Conservation (phyloP, 1,140 invertebrate species). For the Campoletis sonorensis region DNA sequence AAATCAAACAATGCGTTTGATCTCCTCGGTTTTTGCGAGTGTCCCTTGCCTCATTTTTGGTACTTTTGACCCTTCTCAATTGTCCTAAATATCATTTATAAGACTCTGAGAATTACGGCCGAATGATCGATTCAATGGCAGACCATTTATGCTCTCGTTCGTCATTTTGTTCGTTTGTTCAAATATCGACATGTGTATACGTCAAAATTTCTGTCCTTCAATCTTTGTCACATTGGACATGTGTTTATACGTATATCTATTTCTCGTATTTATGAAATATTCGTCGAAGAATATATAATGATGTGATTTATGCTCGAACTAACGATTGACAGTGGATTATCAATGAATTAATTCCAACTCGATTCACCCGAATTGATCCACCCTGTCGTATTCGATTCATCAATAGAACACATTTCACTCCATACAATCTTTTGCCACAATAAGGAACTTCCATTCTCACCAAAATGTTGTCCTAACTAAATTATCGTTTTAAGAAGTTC, state of each 20-base stretch:
- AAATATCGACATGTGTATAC: constrained; percentile 25
- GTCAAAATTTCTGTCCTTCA: not conserved
- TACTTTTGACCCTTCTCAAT: not conserved
- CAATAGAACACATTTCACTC: not conserved
- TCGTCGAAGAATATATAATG: not conserved
- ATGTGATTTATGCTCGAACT: not conserved
- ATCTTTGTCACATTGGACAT: not conserved
- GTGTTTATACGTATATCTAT: not conserved
- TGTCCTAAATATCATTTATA: not conserved
- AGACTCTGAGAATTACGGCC: not conserved
- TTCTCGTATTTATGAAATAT: not conserved
- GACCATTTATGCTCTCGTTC: not conserved
- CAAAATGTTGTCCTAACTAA: too few relatives aligned
- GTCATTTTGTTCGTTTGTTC: not conserved
- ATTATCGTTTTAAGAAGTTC: too few relatives aligned
- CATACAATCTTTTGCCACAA: not conserved
- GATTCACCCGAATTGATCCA: not conserved
- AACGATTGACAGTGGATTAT: constrained; percentile 15
- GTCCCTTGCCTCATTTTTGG: not conserved
- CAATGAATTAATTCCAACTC: constrained; percentile 1
- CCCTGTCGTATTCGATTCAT: not conserved
- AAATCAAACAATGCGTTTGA: not conserved
- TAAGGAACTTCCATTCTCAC: too few relatives aligned
- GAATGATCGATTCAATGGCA: constrained; percentile 2
- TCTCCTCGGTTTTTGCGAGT: not conserved